Percentiles rank a stretch among this genome's conserved stretches.
phyloP scores from a whole-genome alignment of 2,888 invertebrate species.

The Enoplolaimus lenunculus region DNA sequence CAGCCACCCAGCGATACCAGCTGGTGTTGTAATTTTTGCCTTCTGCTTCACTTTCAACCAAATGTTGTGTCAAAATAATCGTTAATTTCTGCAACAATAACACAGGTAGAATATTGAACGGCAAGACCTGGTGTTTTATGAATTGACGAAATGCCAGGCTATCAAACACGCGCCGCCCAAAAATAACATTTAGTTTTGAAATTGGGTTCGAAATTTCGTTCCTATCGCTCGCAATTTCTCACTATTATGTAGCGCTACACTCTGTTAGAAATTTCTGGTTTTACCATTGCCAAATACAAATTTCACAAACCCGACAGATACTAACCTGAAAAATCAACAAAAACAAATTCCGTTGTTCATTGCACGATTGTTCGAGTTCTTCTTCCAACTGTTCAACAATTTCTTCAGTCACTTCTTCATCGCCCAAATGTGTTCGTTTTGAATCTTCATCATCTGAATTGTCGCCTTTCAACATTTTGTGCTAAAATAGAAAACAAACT shows the following conservation, averaged over 20 bases:
- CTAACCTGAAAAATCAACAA: conserved; percentile 78
- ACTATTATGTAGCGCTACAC: too few relatives aligned
- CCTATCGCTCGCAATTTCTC: too few relatives aligned
- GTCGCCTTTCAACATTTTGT: not conserved
- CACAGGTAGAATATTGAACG: conserved; percentile 13
- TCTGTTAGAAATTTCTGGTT: too few relatives aligned
- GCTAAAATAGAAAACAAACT: not conserved
- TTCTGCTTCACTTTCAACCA: conserved; percentile 80
- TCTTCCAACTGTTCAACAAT: conserved; percentile 90
- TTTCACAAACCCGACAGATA: too few relatives aligned
- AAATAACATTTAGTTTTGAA: too few relatives aligned
- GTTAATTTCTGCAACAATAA: conserved; percentile 60
- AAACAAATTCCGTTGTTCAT: conserved; percentile 88
- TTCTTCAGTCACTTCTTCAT: conserved; percentile 55
- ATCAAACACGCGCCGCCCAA: not conserved
- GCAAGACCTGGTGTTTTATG: not conserved
- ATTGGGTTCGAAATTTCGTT: too few relatives aligned
- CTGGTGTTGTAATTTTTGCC: conserved; percentile 77
- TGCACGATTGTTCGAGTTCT: conserved; percentile 77
- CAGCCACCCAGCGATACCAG: conserved; percentile 91
- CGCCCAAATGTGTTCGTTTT: not conserved
- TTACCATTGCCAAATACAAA: too few relatives aligned
- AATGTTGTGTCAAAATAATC: conserved; percentile 88
- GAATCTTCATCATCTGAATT: conserved; percentile 5
- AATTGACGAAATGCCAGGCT: too few relatives aligned